Evolutionary conservation across 2,113 vertebrate species (phyloP).

Genomic region (Ariopsis seemanni): DNA sequence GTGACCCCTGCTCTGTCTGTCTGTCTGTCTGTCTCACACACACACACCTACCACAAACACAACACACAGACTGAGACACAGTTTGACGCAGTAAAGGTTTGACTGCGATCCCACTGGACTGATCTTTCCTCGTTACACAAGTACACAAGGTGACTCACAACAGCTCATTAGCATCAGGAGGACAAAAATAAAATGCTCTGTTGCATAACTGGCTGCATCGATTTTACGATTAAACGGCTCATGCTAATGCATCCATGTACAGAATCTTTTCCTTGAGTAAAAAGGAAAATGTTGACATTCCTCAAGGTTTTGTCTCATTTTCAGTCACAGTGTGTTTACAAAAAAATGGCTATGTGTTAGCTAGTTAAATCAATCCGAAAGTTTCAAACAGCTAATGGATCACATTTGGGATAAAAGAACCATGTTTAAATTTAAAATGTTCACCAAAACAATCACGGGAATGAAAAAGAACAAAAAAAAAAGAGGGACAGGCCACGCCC

Average conservation of each 20-base stretch:
- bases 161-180: neutral
- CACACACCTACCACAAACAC: neutral
- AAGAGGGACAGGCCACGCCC: neutral
- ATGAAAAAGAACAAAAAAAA: neutral
- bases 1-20: neutral
- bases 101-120: neutral
- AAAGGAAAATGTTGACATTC: neutral
- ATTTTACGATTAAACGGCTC: neutral
- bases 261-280: neutral
- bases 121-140: neutral
- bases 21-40: neutral
- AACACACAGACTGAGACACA: neutral
- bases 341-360: neutral
- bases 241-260: neutral
- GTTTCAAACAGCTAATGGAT: neutral
- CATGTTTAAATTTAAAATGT: too few species aligned
- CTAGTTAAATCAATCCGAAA: neutral
- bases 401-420: too few species aligned
- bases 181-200: neutral
- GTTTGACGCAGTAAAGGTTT: neutral
- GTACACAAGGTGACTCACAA: neutral
- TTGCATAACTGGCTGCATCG: neutral
- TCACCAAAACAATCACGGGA: too few species aligned
- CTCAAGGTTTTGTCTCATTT: neutral
- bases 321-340: neutral